Base-by-base conservation (phyloP, 2,888 invertebrate species). In the Ichneumon xanthorius region DNA sequence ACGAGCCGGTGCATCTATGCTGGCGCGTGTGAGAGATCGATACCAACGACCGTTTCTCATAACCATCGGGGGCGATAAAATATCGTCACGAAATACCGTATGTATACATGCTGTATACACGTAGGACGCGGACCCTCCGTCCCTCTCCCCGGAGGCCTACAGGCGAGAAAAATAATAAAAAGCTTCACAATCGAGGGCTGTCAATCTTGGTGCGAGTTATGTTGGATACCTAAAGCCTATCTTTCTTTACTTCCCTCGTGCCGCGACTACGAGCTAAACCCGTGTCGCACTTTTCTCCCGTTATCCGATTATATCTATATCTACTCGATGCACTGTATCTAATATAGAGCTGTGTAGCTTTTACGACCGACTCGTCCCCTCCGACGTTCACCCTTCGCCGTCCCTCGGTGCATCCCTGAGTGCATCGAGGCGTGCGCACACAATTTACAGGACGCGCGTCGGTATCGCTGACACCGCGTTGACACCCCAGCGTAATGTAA, bases 141-240 rank as follows among this genome's bases (percentile, higher is more conserved):
- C 26, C 58, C 26, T 11, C 14, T 58, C 58, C 16, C 16, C 16
- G 16, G n/a, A 63, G 33, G 61, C 30, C 61, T n/a, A 33, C 33
- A 7, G 61, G 61, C 11, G 61, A 70, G 75, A 77, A 68, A 67
- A 71, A 75, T 73, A 72, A 77, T 77, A 79, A 63, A 72, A 83
- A 37, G 71, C 67, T 85, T 58, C 58, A 72, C 78, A 85, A 82
- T 81, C 81, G 81, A 68, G 48, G 80, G 30, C 65, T 80, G 80
- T 80, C 84, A 71, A 84, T 80, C 65, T 71, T 72, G 40, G 37
- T 71, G 71, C 68, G 53, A 84, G 71, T 65, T 76, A 80, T 67
- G 45, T 22, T 30, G 22, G 58, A 50, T 58, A 65, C 26, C 55
- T 45, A 30, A 65, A 16, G 37, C 70, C 48, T 71, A 65, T 55